Base-by-base conservation (phyloP, 2,888 invertebrate genomes). In the Thymelicus acteon region DNA sequence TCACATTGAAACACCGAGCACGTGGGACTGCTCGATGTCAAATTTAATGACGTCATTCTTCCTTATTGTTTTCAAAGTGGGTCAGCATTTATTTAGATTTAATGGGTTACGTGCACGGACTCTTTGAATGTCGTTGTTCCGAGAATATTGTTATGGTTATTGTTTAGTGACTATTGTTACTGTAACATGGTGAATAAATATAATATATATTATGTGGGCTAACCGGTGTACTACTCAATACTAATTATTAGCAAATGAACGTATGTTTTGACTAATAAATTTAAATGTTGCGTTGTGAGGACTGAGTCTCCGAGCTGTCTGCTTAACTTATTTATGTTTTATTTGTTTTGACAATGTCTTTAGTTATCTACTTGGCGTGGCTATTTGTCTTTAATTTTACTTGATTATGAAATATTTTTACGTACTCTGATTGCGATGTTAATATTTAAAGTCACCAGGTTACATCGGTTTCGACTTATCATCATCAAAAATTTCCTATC, bases 71-170 rank as follows among this genome's bases (percentile, higher is more conserved):
- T 64, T 54, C 54, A 10, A 64, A 64, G 54, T 64, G 64, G 64
- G 64, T 64, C 64, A 24, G 54, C 64, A 54, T 64, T 64, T 64
- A 64, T 64, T 64, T 64, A 64, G 64, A 54, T 54, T 65, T 65
- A 65, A 65, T 65, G 64, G 64, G 64, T 64, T 64, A 52, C 52
- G 64, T 65, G 64, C 54, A 13, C 52, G 39, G 40, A 65, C 54
- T 63, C 52, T 40, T 54, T 52, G 52, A 64, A 15, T 52, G 19
- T 49, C 39, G 64, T 15, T 54, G 48, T 39, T 40, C 19, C 64
- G 39, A 52, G 52, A 64, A 64, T 52, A 48, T 63, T 7, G 31
- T 49, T 19, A 64, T 39, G 15, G 52, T 64, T 64, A 64, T 64
- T 64, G 52, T 64, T 64, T 54, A 15, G 19, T 19, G 52, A 52